Conservation (phyloP, 2,888 invertebrate genomes). For the Oligia strigilis region DNA sequence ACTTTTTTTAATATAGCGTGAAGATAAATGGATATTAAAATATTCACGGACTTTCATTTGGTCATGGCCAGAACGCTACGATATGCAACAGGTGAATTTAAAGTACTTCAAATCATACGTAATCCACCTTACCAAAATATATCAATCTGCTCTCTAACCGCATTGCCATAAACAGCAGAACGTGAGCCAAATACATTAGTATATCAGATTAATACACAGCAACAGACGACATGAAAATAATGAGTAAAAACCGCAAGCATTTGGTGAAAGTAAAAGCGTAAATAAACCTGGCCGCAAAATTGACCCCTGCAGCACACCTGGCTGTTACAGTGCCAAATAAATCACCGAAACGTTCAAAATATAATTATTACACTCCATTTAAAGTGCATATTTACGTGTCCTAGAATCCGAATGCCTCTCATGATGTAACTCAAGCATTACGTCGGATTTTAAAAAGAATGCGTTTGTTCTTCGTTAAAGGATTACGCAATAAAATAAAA, state of each 20-base stretch:
- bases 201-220: constrained; percentile 44
- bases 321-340: constrained; percentile 57
- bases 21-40: constrained; percentile 22
- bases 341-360: constrained; percentile 22
- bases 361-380: constrained; percentile 46
- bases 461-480: constrained; percentile 61
- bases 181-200: constrained; percentile 32
- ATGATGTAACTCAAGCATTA: constrained; percentile 62
- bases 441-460: constrained; percentile 64
- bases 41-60: constrained; percentile 4
- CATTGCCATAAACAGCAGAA: constrained; percentile 24
- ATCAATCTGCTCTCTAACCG: constrained; percentile 54
- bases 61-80: background rate
- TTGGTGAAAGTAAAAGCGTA: constrained; percentile 86
- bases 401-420: constrained; percentile 55
- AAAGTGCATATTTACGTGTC: constrained; percentile 56
- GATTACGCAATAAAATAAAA: constrained; percentile 67
- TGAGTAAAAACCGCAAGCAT: constrained; percentile 70
- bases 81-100: constrained; percentile 6
- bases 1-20: constrained; percentile 1
- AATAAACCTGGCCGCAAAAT: constrained; percentile 75
- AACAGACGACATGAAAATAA: constrained; percentile 64
- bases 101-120: constrained; percentile 15
- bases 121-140: constrained; percentile 24
- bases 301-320: constrained; percentile 83